These are phyloP conservation scores for Manis pentadactyla DNA, from an alignment of 2,797 vertebrate genomes.

Conservation along the genomic window DNA sequence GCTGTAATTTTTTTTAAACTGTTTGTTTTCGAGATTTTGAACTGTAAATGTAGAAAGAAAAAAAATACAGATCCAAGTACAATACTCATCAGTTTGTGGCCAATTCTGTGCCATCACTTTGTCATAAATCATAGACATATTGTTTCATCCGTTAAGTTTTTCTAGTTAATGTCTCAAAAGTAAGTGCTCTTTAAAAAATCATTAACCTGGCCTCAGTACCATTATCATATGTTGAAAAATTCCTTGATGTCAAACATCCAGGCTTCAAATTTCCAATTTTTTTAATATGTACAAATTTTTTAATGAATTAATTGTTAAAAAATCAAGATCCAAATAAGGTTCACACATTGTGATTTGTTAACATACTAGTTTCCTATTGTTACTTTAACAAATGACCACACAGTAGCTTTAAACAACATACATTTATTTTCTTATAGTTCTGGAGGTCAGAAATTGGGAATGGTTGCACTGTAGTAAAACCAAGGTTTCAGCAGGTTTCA, in stretches of 20 bases:
- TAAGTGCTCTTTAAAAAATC: not conserved
- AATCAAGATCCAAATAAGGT: not conserved
- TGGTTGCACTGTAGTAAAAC: not conserved
- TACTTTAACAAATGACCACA: not conserved
- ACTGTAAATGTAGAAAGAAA: not conserved
- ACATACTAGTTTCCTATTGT: not conserved
- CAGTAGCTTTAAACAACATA: not conserved
- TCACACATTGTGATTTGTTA: not conserved
- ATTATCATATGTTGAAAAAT: not conserved
- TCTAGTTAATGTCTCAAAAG: not conserved
- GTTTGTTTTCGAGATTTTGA: not conserved
- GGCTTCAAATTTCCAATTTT: constrained; percentile 1
- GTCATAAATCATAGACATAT: not conserved
- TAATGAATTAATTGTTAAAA: not conserved
- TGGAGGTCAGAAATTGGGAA: not conserved
- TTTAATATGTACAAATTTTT: not conserved
- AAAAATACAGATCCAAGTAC: not conserved
- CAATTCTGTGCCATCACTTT: not conserved
- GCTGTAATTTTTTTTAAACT: not conserved
- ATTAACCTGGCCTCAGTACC: not conserved
- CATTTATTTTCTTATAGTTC: not conserved
- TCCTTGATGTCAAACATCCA: not conserved
- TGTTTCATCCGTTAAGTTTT: not conserved
- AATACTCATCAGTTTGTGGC: not conserved
- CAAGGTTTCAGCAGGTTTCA: not conserved